Percentiles rank a stretch among this genome's conserved stretches.
These are phyloP conservation scores for Netelia fuscicornis DNA, from an alignment of 2,888 invertebrate species.

Conservation along the genomic window DNA sequence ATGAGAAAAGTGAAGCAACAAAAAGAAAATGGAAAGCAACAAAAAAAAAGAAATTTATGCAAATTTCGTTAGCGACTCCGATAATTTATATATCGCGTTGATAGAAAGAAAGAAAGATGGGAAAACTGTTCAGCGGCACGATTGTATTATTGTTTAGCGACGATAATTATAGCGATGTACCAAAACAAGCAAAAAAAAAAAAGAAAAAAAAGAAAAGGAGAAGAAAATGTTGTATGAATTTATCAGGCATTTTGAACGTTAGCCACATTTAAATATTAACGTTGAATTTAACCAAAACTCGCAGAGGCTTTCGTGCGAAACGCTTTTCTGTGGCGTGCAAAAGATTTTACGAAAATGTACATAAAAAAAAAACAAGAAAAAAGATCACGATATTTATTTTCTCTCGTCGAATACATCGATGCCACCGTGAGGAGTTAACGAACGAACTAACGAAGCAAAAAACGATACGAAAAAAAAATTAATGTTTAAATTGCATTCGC, in stretches of 20 bases:
- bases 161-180: background rate
- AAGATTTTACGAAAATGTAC: slow-evolving; percentile 49
- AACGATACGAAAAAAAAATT: background rate
- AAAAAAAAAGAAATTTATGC: slow-evolving; percentile 9
- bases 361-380: background rate
- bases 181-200: background rate
- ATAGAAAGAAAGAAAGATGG: background rate
- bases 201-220: background rate
- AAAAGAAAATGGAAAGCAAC: background rate
- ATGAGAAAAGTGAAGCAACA: too few species aligned
- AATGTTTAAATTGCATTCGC: slow-evolving; percentile 1
- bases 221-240: slow-evolving; percentile 3
- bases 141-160: slow-evolving; percentile 1
- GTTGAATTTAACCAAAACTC: slow-evolving; percentile 7
- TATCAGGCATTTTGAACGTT: slow-evolving; percentile 15
- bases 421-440: slow-evolving; percentile 13
- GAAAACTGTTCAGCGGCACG: background rate
- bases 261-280: slow-evolving; percentile 6
- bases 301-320: too few species aligned
- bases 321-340: background rate
- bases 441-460: background rate
- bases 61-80: slow-evolving; percentile 2
- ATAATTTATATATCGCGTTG: slow-evolving; percentile 4
- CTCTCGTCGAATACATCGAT: slow-evolving; percentile 13
- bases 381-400: slow-evolving; percentile 3